Conservation (phyloP, 1,140 invertebrate genomes). For the Solen grandis region DNA sequence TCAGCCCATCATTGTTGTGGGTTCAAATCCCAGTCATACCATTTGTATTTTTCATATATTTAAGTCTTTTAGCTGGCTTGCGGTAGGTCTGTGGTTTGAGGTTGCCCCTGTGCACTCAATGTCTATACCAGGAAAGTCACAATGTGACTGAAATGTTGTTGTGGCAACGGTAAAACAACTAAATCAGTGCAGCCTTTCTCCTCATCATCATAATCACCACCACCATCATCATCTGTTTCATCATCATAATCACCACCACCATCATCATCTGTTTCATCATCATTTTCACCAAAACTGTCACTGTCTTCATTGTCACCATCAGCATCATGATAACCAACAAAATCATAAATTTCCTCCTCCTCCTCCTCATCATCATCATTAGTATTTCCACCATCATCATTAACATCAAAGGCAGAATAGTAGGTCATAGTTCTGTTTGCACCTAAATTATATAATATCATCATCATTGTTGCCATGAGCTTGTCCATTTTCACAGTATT, state of each 20-base stretch:
- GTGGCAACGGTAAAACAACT: no score
- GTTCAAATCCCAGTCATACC: no score
- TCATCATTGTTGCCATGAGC: background rate
- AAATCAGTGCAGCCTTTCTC: no score
- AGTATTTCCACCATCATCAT: background rate
- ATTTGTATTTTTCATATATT: no score
- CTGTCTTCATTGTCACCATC: background rate
- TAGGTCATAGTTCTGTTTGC: slow-evolving; percentile 13
- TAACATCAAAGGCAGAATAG: background rate
- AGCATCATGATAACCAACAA: background rate
- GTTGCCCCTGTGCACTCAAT: no score
- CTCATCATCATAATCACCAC: background rate
- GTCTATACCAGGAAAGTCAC: no score
- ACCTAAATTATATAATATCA: background rate
- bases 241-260: background rate
- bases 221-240: background rate
- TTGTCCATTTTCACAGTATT: no score
- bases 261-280: background rate
- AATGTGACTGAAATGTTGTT: no score
- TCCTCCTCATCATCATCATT: background rate
- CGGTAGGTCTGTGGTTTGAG: no score
- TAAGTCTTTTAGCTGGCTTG: no score
- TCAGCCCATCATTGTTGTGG: no score
- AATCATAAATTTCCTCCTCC: background rate
- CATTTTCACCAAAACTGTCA: background rate